Conservation (phyloP, 2,113 vertebrate genomes). For the Dromaius novaehollandiae region DNA sequence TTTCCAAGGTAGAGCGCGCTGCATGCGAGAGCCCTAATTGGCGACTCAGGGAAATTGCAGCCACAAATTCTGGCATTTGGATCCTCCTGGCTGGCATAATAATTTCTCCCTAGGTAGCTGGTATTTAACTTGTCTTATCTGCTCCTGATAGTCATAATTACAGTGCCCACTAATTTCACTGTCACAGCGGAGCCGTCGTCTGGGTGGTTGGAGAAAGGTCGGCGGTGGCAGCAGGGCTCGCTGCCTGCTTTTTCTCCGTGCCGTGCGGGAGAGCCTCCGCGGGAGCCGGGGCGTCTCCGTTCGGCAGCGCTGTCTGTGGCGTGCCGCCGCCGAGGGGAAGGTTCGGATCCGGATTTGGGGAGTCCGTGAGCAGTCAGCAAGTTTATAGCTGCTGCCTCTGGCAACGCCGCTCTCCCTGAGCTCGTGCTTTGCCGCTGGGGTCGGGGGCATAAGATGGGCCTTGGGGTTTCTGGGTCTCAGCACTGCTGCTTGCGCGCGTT, state of each 20-base stretch:
- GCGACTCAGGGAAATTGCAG: constrained; percentile 73
- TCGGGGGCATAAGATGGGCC: background rate
- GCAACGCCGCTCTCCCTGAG: background rate
- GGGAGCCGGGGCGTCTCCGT: background rate
- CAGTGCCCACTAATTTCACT: constrained; percentile 61
- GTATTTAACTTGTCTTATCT: constrained; percentile 79
- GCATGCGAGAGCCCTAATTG: constrained; percentile 69
- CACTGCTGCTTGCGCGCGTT: no score
- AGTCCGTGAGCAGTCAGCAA: background rate
- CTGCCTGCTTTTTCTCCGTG: no score
- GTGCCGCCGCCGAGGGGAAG: background rate
- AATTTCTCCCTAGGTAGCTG: constrained; percentile 74
- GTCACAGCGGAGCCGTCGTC: background rate
- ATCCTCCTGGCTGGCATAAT: constrained; percentile 74
- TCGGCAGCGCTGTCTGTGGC: background rate
- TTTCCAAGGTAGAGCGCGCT: constrained; percentile 70
- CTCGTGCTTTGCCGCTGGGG: background rate
- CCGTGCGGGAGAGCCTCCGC: no score
- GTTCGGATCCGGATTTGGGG: rapidly evolving
- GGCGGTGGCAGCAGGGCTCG: background rate
- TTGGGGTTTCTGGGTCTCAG: background rate
- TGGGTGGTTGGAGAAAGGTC: constrained; percentile 32
- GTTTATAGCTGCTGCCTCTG: background rate
- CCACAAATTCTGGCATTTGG: constrained; percentile 73
- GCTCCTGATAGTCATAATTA: constrained; percentile 72